Base-by-base conservation (phyloP, 2,113 vertebrate species). In the Engystomops pustulosus region DNA sequence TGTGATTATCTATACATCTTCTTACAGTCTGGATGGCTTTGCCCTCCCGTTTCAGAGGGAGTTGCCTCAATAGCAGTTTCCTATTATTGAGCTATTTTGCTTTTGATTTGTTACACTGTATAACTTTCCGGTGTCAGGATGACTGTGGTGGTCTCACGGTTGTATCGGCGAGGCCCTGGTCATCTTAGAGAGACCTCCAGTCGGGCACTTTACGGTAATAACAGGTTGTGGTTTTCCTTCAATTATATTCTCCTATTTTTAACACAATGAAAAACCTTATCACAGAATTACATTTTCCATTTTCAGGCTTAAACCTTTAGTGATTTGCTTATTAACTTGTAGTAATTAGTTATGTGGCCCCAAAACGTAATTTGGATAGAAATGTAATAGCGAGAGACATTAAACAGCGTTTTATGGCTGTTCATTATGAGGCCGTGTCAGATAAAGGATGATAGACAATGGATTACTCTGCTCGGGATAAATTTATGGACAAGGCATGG, bases 261-360 rank as follows among this genome's bases (percentile, higher is more conserved):
- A n/a, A 1, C 7, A 18, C 15, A 18, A 51, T 18, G 17, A 17
- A 51, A 6, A 51, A 53, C 55, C 55, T 60, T 27, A 60, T 60
- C 23, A 25, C 20, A 60, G 20, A 27, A 60, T 60, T 60, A 60
- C 8, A 14, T 60, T 27, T 60, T 27, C 23, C 23, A 60, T 60
- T 60, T 27, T 6, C 53, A 12, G 23, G 10, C 10, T 60, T 60
- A n/a, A 60, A 60, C 27, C 23, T 60, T 23, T 23, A n/a, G 20
- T 55, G 53, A 9, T 60, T 60, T 60, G 27, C 55, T 23, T 60
- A 60, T 60, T 60, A 60, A 60, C 55, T 60, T 12, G 55, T 60
- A 18, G 27, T 60, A 60, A 60, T 23, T 27, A 27, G 55, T 60
- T 60, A 27, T 27, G 11, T 25, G 55, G n/a, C 55, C 23, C n/a